phyloP scores from a whole-genome alignment of 2,113 vertebrate genomes.

The Mastomys coucha region DNA sequence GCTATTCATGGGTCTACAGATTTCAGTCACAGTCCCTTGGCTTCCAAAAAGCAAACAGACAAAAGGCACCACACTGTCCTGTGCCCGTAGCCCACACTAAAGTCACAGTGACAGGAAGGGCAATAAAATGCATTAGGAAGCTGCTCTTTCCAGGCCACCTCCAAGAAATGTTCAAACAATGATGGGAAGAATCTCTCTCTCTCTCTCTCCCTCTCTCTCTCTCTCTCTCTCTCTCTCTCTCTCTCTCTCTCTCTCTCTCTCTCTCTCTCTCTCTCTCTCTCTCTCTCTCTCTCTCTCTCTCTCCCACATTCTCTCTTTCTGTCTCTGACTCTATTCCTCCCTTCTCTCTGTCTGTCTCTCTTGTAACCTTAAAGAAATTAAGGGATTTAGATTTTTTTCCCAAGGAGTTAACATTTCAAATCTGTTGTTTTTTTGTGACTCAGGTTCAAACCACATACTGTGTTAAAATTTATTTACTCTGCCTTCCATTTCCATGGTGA shows the following conservation, averaged over 20 bases:
- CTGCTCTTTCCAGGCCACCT: background rate
- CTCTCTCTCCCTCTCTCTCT: background rate
- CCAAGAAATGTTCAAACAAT: background rate
- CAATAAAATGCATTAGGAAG: background rate
- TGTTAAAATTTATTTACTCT: background rate
- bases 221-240: background rate
- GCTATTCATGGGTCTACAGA: background rate
- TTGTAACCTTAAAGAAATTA: background rate
- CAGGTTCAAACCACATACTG: background rate
- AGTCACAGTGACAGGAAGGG: background rate
- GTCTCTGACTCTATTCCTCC: too few relatives aligned
- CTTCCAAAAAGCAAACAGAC: slow-evolving; percentile 30
- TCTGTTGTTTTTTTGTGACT: background rate
- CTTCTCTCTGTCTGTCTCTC: background rate
- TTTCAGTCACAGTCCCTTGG: background rate
- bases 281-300: background rate
- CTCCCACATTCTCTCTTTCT: background rate
- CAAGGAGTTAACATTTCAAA: background rate
- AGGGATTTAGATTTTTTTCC: background rate
- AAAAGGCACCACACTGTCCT: background rate
- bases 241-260: too few relatives aligned
- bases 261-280: too few relatives aligned
- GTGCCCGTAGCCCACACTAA: background rate
- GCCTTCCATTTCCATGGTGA: background rate
- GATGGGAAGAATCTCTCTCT: background rate